These are phyloP conservation scores for Scleropages formosus DNA, from an alignment of 2,797 vertebrate genomes.

Conservation along the genomic window DNA sequence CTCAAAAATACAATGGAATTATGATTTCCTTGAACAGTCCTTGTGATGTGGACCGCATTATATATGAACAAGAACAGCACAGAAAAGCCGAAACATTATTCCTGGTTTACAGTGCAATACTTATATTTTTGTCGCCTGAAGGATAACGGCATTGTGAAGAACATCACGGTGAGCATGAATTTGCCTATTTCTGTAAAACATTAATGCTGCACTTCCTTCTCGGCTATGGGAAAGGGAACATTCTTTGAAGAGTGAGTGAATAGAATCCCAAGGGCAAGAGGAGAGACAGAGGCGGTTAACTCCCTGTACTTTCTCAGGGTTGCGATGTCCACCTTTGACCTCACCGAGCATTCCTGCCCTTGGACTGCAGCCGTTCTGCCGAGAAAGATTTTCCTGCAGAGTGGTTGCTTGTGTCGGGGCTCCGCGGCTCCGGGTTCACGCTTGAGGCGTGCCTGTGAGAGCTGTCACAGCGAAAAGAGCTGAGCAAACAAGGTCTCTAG, in stretches of 20 bases:
- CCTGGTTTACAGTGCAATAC: not conserved
- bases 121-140: not conserved
- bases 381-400: too few species aligned
- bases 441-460: too few species aligned
- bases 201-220: not conserved
- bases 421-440: too few species aligned
- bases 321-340: not conserved
- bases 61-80: too few species aligned
- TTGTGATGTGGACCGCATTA: not conserved
- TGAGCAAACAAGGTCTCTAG: too few species aligned
- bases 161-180: slow-evolving; percentile 4
- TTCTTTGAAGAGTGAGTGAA: not conserved
- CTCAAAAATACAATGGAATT: not conserved
- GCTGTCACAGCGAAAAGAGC: too few species aligned
- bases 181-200: not conserved
- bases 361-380: too few species aligned
- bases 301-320: not conserved
- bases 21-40: not conserved
- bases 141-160: not conserved
- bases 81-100: not conserved
- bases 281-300: not conserved
- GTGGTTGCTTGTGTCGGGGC: too few species aligned
- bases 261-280: not conserved
- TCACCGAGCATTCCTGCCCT: not conserved
- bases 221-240: slow-evolving; percentile 4